Conservation (phyloP, 2,888 invertebrate species). For the Chironomus riparius region DNA sequence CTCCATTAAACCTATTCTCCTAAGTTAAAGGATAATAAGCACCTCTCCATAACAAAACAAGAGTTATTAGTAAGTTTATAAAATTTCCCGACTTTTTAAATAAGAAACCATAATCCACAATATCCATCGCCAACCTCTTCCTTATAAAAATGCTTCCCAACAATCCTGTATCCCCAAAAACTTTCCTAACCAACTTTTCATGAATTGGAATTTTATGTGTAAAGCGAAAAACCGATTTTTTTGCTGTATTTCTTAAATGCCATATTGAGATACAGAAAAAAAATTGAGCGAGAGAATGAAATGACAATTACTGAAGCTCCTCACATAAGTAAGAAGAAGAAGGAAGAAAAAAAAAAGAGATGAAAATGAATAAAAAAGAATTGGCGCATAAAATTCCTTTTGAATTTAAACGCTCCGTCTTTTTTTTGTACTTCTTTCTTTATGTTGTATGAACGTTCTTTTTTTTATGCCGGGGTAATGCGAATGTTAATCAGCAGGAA, state of each 20-base stretch:
- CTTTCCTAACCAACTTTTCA: neutral
- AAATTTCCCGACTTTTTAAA: no score
- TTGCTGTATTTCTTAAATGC: neutral
- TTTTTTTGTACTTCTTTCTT: neutral
- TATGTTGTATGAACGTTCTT: neutral
- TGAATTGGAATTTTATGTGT: neutral
- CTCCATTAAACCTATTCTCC: no score
- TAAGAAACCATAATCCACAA: no score
- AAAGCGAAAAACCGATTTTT: neutral
- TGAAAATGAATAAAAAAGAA: neutral
- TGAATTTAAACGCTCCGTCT: no score
- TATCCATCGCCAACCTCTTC: no score
- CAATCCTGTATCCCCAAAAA: neutral
- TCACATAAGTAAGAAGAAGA: neutral
- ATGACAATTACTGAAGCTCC: constrained; percentile 1
- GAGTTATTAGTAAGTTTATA: no score
- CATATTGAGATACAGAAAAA: neutral
- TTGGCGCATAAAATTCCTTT: constrained; percentile 1
- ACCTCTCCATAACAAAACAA: no score
- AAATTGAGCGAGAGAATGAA: neutral
- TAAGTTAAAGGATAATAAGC: no score
- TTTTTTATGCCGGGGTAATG: neutral
- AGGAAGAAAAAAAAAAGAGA: no score
- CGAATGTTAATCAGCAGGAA: no score
- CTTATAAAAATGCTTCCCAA: neutral